Base-by-base conservation (phyloP, 2,888 invertebrate species). In the Plebejus melissa region DNA sequence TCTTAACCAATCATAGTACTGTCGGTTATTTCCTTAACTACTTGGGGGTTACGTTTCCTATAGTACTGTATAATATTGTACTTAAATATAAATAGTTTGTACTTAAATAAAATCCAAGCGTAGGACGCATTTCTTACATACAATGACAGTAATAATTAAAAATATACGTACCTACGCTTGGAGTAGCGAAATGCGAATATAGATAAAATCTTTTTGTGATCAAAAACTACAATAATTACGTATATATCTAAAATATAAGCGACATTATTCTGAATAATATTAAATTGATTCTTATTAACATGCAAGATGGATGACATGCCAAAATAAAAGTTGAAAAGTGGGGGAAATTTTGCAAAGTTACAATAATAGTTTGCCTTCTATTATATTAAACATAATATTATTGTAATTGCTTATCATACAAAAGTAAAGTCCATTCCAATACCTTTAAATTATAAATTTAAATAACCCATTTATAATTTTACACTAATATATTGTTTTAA, bases 281-380 rank as follows among this genome's bases (percentile, higher is more conserved):
- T 22, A 22, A 22, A 71, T 50, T 9, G 72, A 32, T 54, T 32
- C 13, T 50, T 46, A 50, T 28, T 28, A 32, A 54, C 72, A 72
- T 72, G 72, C 72, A 54, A 72, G 71, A 71, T 72, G 54, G 50
- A 72, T 72, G 72, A 72, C 72, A 72, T 72, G 72, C 72, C 72
- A 72, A 72, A 72, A 28, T 72, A 54, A 54, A 54, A 54, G 46
- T 58, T 74, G 36, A 65, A 65, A 65, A 13, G 60, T 60, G 74
- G 32, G 46, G 46, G 46, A 38, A 58, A 11, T 41, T 41, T 13
- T 46, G 65, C 74, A 74, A 60, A 22, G 22, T 4, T 41, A 65
- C 58, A 60, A 65, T 46, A 46, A 74, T 46, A 74, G 41, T 65
- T 65, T 65, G 38, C 6, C 28, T n/a, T 22, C 57, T 57, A 16